Conservation (phyloP, 1,140 invertebrate genomes). For the Drosophila arizonae region DNA sequence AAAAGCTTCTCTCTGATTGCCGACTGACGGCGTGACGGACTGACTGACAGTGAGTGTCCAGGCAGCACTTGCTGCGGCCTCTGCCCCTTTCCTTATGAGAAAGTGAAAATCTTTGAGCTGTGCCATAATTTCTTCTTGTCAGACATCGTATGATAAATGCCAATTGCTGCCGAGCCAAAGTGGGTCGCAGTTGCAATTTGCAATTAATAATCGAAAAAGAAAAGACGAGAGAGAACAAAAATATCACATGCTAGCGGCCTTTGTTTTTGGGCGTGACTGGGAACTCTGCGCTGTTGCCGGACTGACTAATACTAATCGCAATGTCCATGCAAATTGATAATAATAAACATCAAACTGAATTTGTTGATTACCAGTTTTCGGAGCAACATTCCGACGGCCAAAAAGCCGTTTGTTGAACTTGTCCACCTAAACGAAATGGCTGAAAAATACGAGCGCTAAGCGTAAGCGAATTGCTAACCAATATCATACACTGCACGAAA, state of each 20-base stretch:
- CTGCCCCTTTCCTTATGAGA: conserved; percentile 44
- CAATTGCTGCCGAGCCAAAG: conserved; percentile 42
- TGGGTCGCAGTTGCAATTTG: conserved; percentile 73
- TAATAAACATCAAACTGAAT: conserved; percentile 26
- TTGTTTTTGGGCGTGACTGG: conserved; percentile 38
- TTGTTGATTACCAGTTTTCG: conserved; percentile 56
- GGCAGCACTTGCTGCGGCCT: conserved; percentile 21
- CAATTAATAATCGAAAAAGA: conserved; percentile 60
- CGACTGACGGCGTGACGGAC: background rate
- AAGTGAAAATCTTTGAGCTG: conserved; percentile 71
- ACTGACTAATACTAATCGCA: conserved; percentile 46
- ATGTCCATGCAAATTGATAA: conserved; percentile 43
- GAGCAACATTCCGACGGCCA: conserved; percentile 55
- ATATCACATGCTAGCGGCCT: conserved; percentile 1
- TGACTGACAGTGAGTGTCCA: conserved; percentile 6
- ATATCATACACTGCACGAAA: conserved; percentile 3
- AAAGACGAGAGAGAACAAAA: conserved; percentile 3
- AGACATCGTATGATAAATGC: conserved; percentile 74
- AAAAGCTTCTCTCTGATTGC: conserved; percentile 9
- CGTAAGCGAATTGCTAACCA: conserved; percentile 30
- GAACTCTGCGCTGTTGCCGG: conserved; percentile 14
- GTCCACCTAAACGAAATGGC: conserved; percentile 51
- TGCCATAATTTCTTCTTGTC: conserved; percentile 60
- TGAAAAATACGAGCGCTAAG: conserved; percentile 43
- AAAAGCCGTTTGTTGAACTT: conserved; percentile 70